A percentile compares a stretch with the other conserved stretches of the same genome.
Evolutionary conservation across 2,113 vertebrate genomes (phyloP).

Genomic region (Callipepla squamata): DNA sequence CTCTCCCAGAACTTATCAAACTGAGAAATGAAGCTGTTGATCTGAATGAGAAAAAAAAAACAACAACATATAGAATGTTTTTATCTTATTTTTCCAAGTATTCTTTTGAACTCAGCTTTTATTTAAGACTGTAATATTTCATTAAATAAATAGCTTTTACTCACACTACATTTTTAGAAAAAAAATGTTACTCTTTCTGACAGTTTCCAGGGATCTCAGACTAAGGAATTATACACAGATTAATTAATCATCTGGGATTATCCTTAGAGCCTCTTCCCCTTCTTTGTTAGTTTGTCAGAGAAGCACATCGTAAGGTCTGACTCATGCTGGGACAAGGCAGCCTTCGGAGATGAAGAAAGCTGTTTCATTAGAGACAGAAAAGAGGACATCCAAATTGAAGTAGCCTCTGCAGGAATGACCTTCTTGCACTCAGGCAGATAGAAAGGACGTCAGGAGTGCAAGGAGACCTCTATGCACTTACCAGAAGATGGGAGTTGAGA

Average conservation of each 20-base stretch:
- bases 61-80: not conserved
- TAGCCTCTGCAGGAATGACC: not conserved
- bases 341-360: not conserved
- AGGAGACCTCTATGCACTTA: not conserved
- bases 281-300: not conserved
- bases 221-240: constrained; percentile 18
- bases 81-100: not conserved
- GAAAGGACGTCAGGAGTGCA: not conserved
- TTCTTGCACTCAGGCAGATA: not conserved
- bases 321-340: not conserved
- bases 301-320: not conserved
- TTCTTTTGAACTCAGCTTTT: not conserved
- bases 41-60: not conserved
- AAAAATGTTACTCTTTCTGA: not conserved
- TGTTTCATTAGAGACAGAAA: not conserved
- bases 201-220: not conserved
- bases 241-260: constrained; percentile 15
- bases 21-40: not conserved
- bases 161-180: not conserved
- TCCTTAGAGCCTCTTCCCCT: not conserved
- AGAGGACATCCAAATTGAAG: not conserved
- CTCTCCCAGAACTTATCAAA: not conserved
- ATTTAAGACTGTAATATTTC: not conserved
- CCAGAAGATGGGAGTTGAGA: not conserved
- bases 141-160: constrained; percentile 4